Evolutionary conservation across 1,140 invertebrate genomes (phyloP).

Genomic region (Drosophila ananassae): DNA sequence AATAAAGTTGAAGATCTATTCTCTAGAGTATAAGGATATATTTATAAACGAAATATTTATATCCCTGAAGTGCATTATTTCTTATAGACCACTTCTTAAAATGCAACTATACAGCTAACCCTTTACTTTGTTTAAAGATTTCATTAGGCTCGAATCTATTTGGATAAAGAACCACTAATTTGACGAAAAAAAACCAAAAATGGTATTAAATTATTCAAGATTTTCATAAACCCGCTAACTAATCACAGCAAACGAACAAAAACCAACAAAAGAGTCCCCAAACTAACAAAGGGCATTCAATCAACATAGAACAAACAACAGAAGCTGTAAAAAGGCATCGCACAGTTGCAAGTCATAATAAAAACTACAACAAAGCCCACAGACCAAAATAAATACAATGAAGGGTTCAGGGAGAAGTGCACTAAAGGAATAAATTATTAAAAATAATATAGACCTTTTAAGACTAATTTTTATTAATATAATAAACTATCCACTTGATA

Average conservation of each 20-base stretch:
- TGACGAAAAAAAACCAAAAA: constrained; percentile 11
- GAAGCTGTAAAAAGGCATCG: constrained; percentile 5
- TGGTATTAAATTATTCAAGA: constrained; percentile 36
- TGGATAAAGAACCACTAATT: constrained; percentile 9
- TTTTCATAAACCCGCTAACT: constrained; percentile 39
- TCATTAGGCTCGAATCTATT: neutral
- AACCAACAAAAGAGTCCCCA: constrained; percentile 42
- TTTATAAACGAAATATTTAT: too few relatives aligned
- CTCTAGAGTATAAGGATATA: too few relatives aligned
- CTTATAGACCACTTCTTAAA: neutral
- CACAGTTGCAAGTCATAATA: constrained; percentile 80
- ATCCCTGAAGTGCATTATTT: too few relatives aligned
- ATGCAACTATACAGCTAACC: neutral
- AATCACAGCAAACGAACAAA: constrained; percentile 56
- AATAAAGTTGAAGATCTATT: constrained; percentile 1
- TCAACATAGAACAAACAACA: constrained; percentile 67
- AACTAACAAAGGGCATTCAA: constrained; percentile 74
- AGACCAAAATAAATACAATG: constrained; percentile 58
- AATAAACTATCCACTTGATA: neutral
- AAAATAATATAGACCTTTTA: neutral
- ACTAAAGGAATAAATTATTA: constrained; percentile 12
- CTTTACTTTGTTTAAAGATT: constrained; percentile 9
- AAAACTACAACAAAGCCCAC: constrained; percentile 67
- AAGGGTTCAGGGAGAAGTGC: constrained; percentile 5
- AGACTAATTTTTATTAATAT: neutral